Base-by-base conservation (phyloP, 2,888 invertebrate species). In the Troides aeacus region DNA sequence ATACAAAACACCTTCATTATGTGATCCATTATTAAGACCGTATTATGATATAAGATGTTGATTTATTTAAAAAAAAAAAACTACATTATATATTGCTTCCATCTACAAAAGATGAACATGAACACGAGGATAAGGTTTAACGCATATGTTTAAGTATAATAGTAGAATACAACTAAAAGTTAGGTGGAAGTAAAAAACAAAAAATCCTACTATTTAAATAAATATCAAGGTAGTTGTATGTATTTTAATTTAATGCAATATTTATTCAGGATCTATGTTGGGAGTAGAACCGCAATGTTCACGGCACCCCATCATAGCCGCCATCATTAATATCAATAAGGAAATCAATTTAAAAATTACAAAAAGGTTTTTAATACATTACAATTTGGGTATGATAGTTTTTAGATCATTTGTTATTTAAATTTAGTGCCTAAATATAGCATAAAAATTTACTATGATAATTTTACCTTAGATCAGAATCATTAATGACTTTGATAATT, bases 241-340 rank as follows among this genome's bases (percentile, higher is more conserved):
- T n/a, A n/a, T 6, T 53, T 53, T 53, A 53, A 5, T 4, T 53
- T 53, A n/a, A 53, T n/a, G n/a, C 6, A n/a, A n/a, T 53, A n/a
- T 6, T n/a, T 18, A 18, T 18, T 53, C 7, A n/a, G 53, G 53
- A n/a, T 53, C 18, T 15, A 50, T 53, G 6, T 53, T 53, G 53
- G n/a, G 18, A 53, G 7, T n/a, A n/a, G 53, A 53, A n/a, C n/a
- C 53, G 18, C 15, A 8, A 18, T 53, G 30, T 53, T 53, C 7
- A 4, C 53, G n/a, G 5, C 7, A n/a, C 0, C 53, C 30, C 30
- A 30, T 30, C 30, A 30, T 30, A 30, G 4, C 30, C 3, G 30
- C 4, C n/a, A n/a, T 53, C 53, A 53, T 53, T 53, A 53, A 53
- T 53, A 53, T 53, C 53, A 53, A 53, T 53, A n/a, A 53, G n/a